Base-by-base conservation (phyloP, 2,888 invertebrate species). In the Sarcophaga caerulescens region DNA sequence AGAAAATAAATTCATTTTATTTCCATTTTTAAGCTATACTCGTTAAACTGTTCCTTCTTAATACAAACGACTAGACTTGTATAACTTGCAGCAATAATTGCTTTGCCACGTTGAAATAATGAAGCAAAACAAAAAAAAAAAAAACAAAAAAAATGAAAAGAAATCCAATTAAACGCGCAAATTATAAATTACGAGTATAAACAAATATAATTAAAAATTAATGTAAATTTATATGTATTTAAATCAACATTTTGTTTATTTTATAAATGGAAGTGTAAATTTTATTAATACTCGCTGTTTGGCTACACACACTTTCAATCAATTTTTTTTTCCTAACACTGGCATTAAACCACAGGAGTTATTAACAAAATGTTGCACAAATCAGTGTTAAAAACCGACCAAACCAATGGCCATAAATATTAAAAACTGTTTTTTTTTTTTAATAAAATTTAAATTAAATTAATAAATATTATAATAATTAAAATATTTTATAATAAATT, bases 321-420 rank as follows among this genome's bases (percentile, higher is more conserved):
- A 35, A 35, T 63, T n/a, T 47, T 78, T 62, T 44, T 21, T 70
- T 2, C 17, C 21, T 70, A 47, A 62, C 47, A 3, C 23, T 73
- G 12, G 66, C 63, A 70, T 71, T 63, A 35, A 35, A 35, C 35
- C 35, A 35, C 35, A 35, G 35, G 35, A 75, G 21, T 52, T 74
- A 75, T 81, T 59, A 76, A 81, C 45, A 71, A 73, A 60, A 77
- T 45, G n/a, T 71, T 76, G 45, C 71, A 82, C 63, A 63, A 71
- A 70, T 76, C 63, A 74, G 45, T 68, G 74, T 57, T 35, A 17
- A 59, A 65, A 14, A 65, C 23, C 6, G 68, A 68, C 14, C 17
- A 23, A 59, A 60, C 69, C 59, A 68, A 23, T 6, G 3, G 8
- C 6, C 19, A 68, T 3, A 47, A 35, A 35, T 35, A 35, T 35